Evolutionary conservation across 1,140 invertebrate species (phyloP).

Genomic region (Saccostrea echinata): DNA sequence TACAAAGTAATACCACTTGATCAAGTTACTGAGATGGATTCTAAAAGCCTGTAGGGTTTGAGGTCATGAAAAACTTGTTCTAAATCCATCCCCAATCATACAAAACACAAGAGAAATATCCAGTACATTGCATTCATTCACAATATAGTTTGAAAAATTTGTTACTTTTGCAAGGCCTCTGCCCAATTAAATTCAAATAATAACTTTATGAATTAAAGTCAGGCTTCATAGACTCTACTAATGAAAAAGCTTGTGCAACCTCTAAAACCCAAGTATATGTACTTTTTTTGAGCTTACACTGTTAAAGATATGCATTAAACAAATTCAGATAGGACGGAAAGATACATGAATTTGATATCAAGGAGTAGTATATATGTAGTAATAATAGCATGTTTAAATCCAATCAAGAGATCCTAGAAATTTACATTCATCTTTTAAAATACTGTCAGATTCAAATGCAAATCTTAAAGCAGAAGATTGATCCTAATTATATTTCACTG

Average conservation of each 20-base stretch:
- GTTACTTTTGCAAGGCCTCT: too few relatives aligned
- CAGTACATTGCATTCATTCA: too few relatives aligned
- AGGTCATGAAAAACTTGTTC: constrained; percentile 17
- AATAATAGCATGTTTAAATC: neutral
- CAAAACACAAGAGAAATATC: neutral
- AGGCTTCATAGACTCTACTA: too few relatives aligned
- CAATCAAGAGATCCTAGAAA: neutral
- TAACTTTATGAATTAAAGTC: too few relatives aligned
- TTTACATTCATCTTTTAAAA: neutral
- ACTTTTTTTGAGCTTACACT: neutral
- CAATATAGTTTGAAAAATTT: too few relatives aligned
- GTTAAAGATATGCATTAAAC: neutral
- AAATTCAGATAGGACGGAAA: neutral
- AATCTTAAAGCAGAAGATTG: neutral
- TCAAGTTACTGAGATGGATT: constrained; percentile 1
- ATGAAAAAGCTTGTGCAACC: too few relatives aligned
- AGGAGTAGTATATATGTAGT: neutral
- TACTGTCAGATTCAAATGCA: neutral
- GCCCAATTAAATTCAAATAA: too few relatives aligned
- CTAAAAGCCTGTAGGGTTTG: neutral
- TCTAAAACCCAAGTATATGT: too few relatives aligned
- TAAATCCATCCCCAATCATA: neutral
- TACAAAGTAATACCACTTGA: constrained; percentile 39
- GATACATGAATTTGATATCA: neutral
- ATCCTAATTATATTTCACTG: too few relatives aligned